Evolutionary conservation across 2,888 invertebrate species (phyloP).

Genomic region (Pilophorus perplexus): DNA sequence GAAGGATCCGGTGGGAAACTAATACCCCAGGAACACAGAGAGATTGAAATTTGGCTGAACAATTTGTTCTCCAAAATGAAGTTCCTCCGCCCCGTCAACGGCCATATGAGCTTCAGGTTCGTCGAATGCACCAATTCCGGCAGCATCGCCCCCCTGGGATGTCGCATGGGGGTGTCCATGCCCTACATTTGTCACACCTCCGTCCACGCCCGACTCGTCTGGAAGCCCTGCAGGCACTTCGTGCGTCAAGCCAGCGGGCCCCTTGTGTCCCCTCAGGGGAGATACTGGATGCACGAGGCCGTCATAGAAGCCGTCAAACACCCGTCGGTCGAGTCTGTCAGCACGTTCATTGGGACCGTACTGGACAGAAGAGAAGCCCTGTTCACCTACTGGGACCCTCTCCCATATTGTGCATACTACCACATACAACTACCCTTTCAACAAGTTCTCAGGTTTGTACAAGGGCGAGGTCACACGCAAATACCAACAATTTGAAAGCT

Average conservation of each 20-base stretch:
- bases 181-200: constrained; percentile 77
- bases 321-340: constrained; percentile 57
- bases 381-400: constrained; percentile 79
- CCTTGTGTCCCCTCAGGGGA: constrained; percentile 54
- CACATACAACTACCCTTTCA: constrained; percentile 72
- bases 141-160: constrained; percentile 63
- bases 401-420: constrained; percentile 83
- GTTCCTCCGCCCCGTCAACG: constrained; percentile 66
- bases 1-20: constrained; percentile 57
- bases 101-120: constrained; percentile 75
- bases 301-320: constrained; percentile 56
- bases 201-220: constrained; percentile 64
- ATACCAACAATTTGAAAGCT: constrained; percentile 13
- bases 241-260: constrained; percentile 59
- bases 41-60: constrained; percentile 70
- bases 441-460: constrained; percentile 58
- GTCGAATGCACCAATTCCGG: constrained; percentile 63
- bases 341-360: constrained; percentile 64
- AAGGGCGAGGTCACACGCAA: constrained; percentile 28
- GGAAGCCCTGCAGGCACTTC: constrained; percentile 64
- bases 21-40: constrained; percentile 63
- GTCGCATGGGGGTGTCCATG: constrained; percentile 73
- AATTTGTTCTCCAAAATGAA: constrained; percentile 66
- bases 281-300: constrained; percentile 63
- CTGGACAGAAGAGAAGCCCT: constrained; percentile 76